Base-by-base conservation (phyloP, 2,797 vertebrate species). In the Danionella dracula region DNA sequence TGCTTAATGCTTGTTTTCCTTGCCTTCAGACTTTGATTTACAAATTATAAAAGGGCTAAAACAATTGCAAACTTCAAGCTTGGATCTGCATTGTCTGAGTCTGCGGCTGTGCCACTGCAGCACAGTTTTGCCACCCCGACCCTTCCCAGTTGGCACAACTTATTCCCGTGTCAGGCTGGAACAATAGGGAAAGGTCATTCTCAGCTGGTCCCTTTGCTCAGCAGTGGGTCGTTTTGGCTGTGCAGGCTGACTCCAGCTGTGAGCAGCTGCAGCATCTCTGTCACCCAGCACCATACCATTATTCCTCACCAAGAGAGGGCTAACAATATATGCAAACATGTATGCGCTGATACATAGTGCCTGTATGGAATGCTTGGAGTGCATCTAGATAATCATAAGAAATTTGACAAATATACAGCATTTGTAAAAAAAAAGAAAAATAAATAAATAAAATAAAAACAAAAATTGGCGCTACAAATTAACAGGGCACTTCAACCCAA, bases 131-230 rank as follows among this genome's bases (percentile, higher is more conserved):
- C 34, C 71, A 34, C 55, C 68, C 40, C 68, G 37, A 61, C 66
- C 54, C 62, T 66, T 53, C 63, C 41, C 41, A 55, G 48, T 74
- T 77, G 45, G 66, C 48, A 44, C 75, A 72, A 70, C 76, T 81
- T 80, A 82, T 76, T 66, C 67, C 62, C 12, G 37, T 68, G 45
- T 59, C 73, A 49, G 53, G 65, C 57, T 64, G 44, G 79, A 81
- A 81, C 74, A 75, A 79, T 78, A 57, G 35, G 49, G 75, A 82
- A 85, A 85, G 84, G 84, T 85, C 79, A 83, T 37, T 80, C 74
- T 77, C 83, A 80, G 77, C 73, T 76, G 77, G 75, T 80, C 61
- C 64, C 45, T 50, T 15, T 66, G 34, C 69, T 45, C 75, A 66
- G 78, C 77, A 60, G 73, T 74, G 73, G 56, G 66, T 66, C 55